A percentile compares a stretch with the other conserved stretches of the same genome.
Conservation (phyloP, 2,113 vertebrate species). For the Mesoclemmys tuberculata region DNA sequence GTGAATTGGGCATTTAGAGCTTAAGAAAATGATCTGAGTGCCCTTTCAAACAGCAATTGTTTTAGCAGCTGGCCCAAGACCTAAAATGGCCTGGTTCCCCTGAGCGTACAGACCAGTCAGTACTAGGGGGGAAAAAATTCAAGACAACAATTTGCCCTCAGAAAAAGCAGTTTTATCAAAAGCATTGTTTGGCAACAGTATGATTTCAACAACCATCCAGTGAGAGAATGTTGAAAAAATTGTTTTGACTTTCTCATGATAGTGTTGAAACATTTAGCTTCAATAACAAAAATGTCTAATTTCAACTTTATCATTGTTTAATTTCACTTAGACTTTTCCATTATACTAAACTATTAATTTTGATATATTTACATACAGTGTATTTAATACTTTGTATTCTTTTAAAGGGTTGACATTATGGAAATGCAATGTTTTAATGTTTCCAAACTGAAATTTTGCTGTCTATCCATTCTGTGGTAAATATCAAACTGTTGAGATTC, state of each 20-base stretch:
- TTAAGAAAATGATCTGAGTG: background rate
- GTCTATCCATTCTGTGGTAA: background rate
- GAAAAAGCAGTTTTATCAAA: background rate
- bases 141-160: background rate
- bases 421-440: background rate
- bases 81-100: background rate
- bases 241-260: background rate
- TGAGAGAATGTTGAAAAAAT: too few relatives aligned
- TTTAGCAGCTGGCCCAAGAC: background rate
- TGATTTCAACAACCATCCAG: background rate
- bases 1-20: background rate
- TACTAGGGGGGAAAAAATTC: background rate
- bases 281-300: background rate
- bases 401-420: background rate
- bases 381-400: background rate
- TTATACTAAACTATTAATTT: background rate
- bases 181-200: background rate
- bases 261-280: background rate
- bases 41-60: background rate
- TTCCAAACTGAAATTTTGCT: background rate
- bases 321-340: background rate
- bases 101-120: background rate
- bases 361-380: background rate
- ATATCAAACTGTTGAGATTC: background rate
- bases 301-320: background rate